Evolutionary conservation across 2,888 invertebrate genomes (phyloP).

Genomic region (Drymonia ruficornis): DNA sequence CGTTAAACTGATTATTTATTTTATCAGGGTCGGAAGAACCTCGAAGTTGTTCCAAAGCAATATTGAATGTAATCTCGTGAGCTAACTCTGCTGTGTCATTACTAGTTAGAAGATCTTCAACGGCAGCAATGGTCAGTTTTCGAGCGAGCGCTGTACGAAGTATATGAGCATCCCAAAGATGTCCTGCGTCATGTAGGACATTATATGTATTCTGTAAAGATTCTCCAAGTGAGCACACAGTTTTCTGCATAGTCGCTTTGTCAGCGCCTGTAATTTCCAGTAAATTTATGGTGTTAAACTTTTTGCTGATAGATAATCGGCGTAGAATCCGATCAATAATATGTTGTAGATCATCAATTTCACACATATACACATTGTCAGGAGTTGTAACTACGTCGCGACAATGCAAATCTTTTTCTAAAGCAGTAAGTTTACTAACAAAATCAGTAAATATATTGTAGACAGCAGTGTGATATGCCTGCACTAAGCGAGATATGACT

Average conservation of each 20-base stretch:
- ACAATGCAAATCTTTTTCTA: slow-evolving; percentile 48
- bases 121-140: slow-evolving; percentile 65
- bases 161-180: slow-evolving; percentile 71
- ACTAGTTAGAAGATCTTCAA: slow-evolving; percentile 67
- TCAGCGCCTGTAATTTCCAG: slow-evolving; percentile 43
- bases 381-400: background rate
- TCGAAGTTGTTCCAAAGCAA: slow-evolving; percentile 63
- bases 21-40: slow-evolving; percentile 59
- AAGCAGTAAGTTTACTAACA: slow-evolving; percentile 46
- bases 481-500: slow-evolving; percentile 50
- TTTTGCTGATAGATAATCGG: slow-evolving; percentile 35
- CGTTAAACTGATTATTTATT: slow-evolving; percentile 51
- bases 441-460: slow-evolving; percentile 51
- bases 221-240: slow-evolving; percentile 57
- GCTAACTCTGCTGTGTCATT: slow-evolving; percentile 62
- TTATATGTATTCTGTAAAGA: slow-evolving; percentile 60
- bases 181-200: slow-evolving; percentile 62
- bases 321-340: slow-evolving; percentile 45
- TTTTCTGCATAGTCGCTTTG: slow-evolving; percentile 54
- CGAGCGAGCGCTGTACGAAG: slow-evolving; percentile 63
- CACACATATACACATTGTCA: slow-evolving; percentile 14
- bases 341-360: slow-evolving; percentile 37
- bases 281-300: slow-evolving; percentile 24
- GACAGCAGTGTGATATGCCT: slow-evolving; percentile 58
- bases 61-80: slow-evolving; percentile 61